These are phyloP conservation scores for Minunthozetes semirufus DNA, from an alignment of 2,888 invertebrate species.

Conservation along the genomic window DNA sequence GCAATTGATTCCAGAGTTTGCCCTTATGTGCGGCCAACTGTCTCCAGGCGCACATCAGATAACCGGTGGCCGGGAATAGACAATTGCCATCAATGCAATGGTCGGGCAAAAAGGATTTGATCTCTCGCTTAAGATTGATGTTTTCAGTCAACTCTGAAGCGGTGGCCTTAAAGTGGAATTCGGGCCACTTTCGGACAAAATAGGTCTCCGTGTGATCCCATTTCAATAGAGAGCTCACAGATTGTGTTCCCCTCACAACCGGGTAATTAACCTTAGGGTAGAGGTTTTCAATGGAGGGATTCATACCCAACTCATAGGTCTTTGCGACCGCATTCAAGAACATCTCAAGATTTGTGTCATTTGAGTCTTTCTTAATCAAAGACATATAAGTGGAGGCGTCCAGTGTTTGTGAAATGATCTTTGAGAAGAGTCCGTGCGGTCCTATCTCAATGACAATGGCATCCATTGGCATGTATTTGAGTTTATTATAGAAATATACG, in stretches of 20 bases:
- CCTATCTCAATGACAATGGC: conserved; percentile 88
- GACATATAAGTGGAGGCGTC: conserved; percentile 58
- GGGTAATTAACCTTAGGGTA: conserved; percentile 60
- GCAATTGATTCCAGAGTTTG: neutral
- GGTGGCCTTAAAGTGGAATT: conserved; percentile 35
- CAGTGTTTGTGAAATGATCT: conserved; percentile 69
- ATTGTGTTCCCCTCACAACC: conserved; percentile 82
- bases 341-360: conserved; percentile 50
- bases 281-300: conserved; percentile 64
- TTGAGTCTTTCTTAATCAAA: conserved; percentile 65
- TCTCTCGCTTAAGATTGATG: no score
- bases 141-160: conserved; percentile 56
- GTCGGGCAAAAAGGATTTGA: conserved; percentile 59
- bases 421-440: conserved; percentile 82
- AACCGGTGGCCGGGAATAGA: conserved; percentile 53
- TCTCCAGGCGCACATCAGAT: conserved; percentile 67
- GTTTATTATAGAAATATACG: conserved; percentile 81
- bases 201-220: conserved; percentile 73
- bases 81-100: conserved; percentile 56
- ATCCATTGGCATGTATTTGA: conserved; percentile 73
- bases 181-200: conserved; percentile 44
- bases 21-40: conserved; percentile 54
- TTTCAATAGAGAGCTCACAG: conserved; percentile 72
- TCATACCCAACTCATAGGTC: conserved; percentile 57
- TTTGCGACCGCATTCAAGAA: no score